A percentile compares a stretch with the other conserved stretches of the same genome.
These are phyloP conservation scores for Pitta sordida DNA, from an alignment of 2,113 vertebrate genomes.

Conservation along the genomic window DNA sequence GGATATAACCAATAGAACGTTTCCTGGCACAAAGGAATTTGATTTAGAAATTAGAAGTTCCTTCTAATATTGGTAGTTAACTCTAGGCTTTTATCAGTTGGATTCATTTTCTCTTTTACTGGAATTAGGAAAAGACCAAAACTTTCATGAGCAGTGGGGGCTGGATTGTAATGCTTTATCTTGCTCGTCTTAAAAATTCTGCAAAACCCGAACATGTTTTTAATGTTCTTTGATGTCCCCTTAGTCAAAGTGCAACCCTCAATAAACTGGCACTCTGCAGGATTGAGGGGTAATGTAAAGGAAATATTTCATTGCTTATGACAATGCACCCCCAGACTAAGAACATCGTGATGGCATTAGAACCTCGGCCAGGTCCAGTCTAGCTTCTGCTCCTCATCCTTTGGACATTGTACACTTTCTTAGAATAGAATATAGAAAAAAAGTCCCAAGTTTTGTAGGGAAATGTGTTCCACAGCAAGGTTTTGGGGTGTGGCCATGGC, in stretches of 20 bases:
- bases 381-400: not conserved
- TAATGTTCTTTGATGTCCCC: not conserved
- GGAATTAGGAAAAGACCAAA: not conserved
- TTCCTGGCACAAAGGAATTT: not conserved
- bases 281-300: not conserved
- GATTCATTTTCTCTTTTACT: not conserved
- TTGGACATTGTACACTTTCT: not conserved
- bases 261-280: not conserved
- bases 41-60: not conserved
- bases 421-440: not conserved
- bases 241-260: not conserved
- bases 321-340: not conserved
- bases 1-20: not conserved
- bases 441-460: not conserved
- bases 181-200: not conserved
- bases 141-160: not conserved
- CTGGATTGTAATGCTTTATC: not conserved
- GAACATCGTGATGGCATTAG: not conserved
- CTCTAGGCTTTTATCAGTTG: not conserved
- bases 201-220: not conserved
- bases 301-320: not conserved
- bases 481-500: fast-evolving
- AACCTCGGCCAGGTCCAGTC: not conserved
- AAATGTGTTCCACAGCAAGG: not conserved
- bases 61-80: not conserved